Percentiles rank a stretch among this genome's conserved stretches.
Evolutionary conservation across 2,888 invertebrate species (phyloP).

Genomic region (Leucophenga montana): DNA sequence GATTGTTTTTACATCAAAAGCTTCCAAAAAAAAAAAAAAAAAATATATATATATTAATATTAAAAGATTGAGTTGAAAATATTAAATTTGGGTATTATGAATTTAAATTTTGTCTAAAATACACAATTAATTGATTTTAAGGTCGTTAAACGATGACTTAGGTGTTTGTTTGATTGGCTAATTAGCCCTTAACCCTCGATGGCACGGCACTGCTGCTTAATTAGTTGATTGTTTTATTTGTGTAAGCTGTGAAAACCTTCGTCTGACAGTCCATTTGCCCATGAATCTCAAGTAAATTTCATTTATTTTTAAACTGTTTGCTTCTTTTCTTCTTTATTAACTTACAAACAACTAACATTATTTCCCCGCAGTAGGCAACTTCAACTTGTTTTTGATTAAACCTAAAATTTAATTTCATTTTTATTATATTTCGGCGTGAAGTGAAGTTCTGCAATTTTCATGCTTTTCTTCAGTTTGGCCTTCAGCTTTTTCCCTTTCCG

Average conservation of each 20-base stretch:
- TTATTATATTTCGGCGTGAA: background rate
- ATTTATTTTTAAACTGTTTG: too few species aligned
- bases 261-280: background rate
- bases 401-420: constrained; percentile 16
- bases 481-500: constrained; percentile 6
- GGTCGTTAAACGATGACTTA: constrained; percentile 11
- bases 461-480: too few species aligned
- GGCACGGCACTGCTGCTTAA: background rate
- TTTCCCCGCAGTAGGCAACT: too few species aligned
- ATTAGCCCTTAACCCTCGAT: constrained; percentile 5
- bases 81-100: too few species aligned
- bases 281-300: too few species aligned
- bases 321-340: too few species aligned
- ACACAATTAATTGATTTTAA: background rate
- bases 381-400: constrained; percentile 10
- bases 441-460: background rate
- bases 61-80: too few species aligned
- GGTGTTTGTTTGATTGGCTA: too few species aligned
- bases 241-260: constrained; percentile 1
- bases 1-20: constrained; percentile 18
- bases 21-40: background rate
- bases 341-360: too few species aligned
- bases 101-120: too few species aligned
- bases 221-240: background rate
- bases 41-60: too few species aligned